These are phyloP conservation scores for Beaufortia kweichowensis DNA, from an alignment of 2,113 vertebrate genomes.

Conservation along the genomic window DNA sequence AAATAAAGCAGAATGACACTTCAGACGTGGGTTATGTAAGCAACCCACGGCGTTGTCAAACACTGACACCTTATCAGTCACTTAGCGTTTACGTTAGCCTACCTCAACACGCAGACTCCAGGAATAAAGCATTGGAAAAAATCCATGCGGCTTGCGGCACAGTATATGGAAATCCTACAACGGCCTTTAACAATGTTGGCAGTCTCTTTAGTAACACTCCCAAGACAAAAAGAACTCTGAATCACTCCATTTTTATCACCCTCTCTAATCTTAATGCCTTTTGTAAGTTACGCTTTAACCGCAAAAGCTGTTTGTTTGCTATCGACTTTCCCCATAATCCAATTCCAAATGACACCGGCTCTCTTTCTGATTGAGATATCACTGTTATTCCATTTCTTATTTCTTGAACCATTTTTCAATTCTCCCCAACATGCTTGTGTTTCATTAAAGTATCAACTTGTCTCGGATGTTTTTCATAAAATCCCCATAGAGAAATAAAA, in stretches of 20 bases:
- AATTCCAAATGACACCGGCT: conserved; percentile 61
- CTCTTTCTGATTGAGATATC: conserved; percentile 57
- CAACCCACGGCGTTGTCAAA: conserved; percentile 49
- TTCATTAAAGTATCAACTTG: too few species aligned
- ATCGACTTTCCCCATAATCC: conserved; percentile 65
- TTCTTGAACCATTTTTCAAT: conserved; percentile 24
- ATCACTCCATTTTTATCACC: conserved; percentile 63
- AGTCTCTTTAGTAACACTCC: conserved; percentile 9
- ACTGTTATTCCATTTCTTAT: conserved; percentile 32
- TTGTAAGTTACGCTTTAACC: conserved; percentile 70
- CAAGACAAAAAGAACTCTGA: conserved; percentile 45
- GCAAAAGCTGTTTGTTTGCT: conserved; percentile 65
- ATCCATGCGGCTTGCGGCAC: conserved; percentile 52
- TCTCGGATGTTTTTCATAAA: too few species aligned
- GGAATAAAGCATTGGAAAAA: conserved; percentile 29
- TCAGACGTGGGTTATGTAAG: conserved; percentile 47
- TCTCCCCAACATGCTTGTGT: conserved; percentile 3
- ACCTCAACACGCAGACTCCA: background rate
- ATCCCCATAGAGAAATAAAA: too few species aligned
- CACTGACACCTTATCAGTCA: conserved; percentile 47
- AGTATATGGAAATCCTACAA: conserved; percentile 54
- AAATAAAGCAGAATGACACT: conserved; percentile 48
- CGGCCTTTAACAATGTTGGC: conserved; percentile 33
- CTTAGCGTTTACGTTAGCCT: conserved; percentile 24
- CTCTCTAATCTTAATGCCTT: conserved; percentile 68